Percentiles rank a stretch among this genome's conserved stretches.
These are phyloP conservation scores for Melanogrammus aeglefinus DNA, from an alignment of 2,797 vertebrate genomes.

Conservation along the genomic window DNA sequence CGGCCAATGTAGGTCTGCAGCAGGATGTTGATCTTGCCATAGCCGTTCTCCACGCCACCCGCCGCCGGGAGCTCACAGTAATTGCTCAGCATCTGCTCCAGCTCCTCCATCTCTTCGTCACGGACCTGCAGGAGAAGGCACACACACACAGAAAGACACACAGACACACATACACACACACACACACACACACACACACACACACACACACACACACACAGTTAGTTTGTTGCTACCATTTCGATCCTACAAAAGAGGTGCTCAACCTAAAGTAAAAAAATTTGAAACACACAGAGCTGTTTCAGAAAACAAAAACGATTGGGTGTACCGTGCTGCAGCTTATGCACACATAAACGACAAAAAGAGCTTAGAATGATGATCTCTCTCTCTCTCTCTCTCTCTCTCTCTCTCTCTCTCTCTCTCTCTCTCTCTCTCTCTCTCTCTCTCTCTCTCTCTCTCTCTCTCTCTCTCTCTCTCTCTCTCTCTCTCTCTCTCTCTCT, in stretches of 20 bases:
- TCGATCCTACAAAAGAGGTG: too few relatives aligned
- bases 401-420: conserved; percentile 55
- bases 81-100: conserved; percentile 83
- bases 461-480: conserved; percentile 47
- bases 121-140: conserved; percentile 76
- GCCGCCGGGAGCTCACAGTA: conserved; percentile 88
- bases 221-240: too few relatives aligned
- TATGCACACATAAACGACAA: too few relatives aligned
- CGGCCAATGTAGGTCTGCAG: conserved; percentile 95
- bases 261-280: too few relatives aligned
- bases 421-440: conserved; percentile 49
- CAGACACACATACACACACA: conserved; percentile 9
- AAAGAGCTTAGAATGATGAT: too few relatives aligned
- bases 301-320: background rate
- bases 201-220: background rate
- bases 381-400: conserved; percentile 32
- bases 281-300: background rate
- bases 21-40: conserved; percentile 97
- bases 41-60: conserved; percentile 94
- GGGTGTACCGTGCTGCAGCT: too few relatives aligned
- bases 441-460: conserved; percentile 42
- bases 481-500: conserved; percentile 34
- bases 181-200: background rate
- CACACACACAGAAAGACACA: background rate
- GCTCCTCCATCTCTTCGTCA: conserved; percentile 93